Evolutionary conservation across 2,888 invertebrate genomes (phyloP), one percentile per base, ranked within the genome.

Genomic region (Globia sparganii): DNA sequence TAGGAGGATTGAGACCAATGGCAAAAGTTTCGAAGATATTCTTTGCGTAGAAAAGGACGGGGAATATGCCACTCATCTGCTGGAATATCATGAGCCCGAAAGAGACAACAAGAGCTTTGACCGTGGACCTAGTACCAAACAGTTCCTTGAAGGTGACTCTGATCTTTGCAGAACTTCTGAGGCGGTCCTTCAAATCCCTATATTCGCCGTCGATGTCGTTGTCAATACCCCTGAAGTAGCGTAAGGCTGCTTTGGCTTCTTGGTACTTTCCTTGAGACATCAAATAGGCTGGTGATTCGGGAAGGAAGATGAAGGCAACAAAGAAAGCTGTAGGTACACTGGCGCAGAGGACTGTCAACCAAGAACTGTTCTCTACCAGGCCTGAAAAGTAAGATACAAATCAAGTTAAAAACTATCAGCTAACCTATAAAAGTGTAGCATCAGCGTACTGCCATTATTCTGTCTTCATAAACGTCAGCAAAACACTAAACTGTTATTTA

Each of bases 241-340:
- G 93, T 75, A 98, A 90, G 0, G 98, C 97, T 40, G 96, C 94
- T 81, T 97, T 95, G 1, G 98, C 98, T 87, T 97, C 97, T 53
- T 94, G 92, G 59, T 91, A 92, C 86, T 97, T 96, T 8, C 97
- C 97, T 87, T 97, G 97, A 15, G 97, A 96, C 90, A 97, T 93
- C 53, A 97, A 93, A 91, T 97, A 97, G 6, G 97, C 96, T 0
- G 98, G 98, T 0, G 98, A 98, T 92, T 98, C 98, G 0, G 98
- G 98, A 78, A 98, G 96, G 81, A 97, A 97, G n/a, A 97, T 96
- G 90, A 97, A 97, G 1, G 94, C 95, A 1, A 96, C 85, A 89
- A 97, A 97, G 88, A 95, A 97, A 2, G 94, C 92, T 5, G 95
- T 91, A 0, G 97, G 97, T 68, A 97, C 91, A 66, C 92, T 93